Conservation (phyloP, 2,113 vertebrate species). For the Hyla sarda region DNA sequence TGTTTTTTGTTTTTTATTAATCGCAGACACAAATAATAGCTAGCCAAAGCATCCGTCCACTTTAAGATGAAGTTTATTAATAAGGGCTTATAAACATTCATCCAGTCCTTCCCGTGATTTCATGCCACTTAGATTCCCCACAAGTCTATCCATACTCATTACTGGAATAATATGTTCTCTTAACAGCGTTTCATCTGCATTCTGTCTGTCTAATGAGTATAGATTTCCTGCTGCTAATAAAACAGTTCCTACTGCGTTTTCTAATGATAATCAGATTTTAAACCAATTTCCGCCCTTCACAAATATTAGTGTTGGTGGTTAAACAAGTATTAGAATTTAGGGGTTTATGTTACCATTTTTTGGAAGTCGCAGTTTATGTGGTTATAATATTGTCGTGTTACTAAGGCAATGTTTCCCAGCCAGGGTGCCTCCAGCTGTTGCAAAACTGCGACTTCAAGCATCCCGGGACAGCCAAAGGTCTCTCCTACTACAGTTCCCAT, state of each 20-base stretch:
- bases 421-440: too few relatives aligned
- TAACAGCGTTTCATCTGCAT: conserved; percentile 33
- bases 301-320: conserved; percentile 42
- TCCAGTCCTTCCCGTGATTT: conserved; percentile 5
- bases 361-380: background rate
- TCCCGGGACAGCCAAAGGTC: too few relatives aligned
- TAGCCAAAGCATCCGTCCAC: background rate
- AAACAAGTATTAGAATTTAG: conserved; percentile 49
- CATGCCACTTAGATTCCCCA: conserved; percentile 14
- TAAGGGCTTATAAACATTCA: conserved; percentile 33
- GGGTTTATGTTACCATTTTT: conserved; percentile 10
- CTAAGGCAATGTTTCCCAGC: background rate
- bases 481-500: too few relatives aligned
- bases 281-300: conserved; percentile 42
- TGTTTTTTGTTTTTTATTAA: too few relatives aligned
- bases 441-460: too few relatives aligned
- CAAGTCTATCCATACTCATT: conserved; percentile 48
- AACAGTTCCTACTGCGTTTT: conserved; percentile 53
- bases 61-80: conserved; percentile 1
- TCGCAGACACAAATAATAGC: background rate
- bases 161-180: conserved; percentile 48
- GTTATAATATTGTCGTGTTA: background rate
- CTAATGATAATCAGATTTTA: conserved; percentile 55
- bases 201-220: conserved; percentile 43
- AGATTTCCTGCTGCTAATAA: conserved; percentile 55